A percentile compares a stretch with the other conserved stretches of the same genome.
These are phyloP conservation scores for Cheilosia vernalis DNA, from an alignment of 2,888 invertebrate species.

Conservation along the genomic window DNA sequence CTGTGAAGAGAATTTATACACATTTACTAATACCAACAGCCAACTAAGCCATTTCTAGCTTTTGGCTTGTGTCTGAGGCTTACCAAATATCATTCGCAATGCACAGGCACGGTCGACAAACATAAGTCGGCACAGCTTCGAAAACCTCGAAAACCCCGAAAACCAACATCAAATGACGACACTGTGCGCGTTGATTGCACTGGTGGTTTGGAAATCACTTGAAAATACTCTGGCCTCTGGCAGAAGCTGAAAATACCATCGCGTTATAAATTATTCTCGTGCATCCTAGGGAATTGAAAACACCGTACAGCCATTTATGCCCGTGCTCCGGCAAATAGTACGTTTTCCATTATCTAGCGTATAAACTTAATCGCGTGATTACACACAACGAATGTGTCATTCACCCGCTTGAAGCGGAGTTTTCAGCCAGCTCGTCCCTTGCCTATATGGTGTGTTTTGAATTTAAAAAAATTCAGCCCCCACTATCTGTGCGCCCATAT, in stretches of 20 bases:
- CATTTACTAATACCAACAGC: no score
- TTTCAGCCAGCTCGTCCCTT: constrained; percentile 22
- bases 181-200: constrained; percentile 17
- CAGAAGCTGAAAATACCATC: neutral
- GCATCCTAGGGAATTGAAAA: constrained; percentile 30
- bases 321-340: neutral
- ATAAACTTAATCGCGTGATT: constrained; percentile 36
- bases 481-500: constrained; percentile 4
- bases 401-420: constrained; percentile 17
- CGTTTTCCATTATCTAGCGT: constrained; percentile 11
- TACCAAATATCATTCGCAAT: neutral
- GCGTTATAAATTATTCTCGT: constrained; percentile 27
- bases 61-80: neutral
- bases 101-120: neutral
- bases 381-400: constrained; percentile 33
- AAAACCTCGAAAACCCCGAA: constrained; percentile 14
- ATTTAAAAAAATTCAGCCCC: constrained; percentile 6
- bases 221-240: neutral
- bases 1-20: no score
- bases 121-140: neutral
- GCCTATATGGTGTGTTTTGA: constrained; percentile 21
- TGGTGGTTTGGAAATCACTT: constrained; percentile 14
- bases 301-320: neutral
- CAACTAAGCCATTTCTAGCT: neutral
- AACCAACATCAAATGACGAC: constrained; percentile 9